These are phyloP conservation scores for Setipinna tenuifilis DNA, from an alignment of 2,797 vertebrate genomes.

Conservation along the genomic window DNA sequence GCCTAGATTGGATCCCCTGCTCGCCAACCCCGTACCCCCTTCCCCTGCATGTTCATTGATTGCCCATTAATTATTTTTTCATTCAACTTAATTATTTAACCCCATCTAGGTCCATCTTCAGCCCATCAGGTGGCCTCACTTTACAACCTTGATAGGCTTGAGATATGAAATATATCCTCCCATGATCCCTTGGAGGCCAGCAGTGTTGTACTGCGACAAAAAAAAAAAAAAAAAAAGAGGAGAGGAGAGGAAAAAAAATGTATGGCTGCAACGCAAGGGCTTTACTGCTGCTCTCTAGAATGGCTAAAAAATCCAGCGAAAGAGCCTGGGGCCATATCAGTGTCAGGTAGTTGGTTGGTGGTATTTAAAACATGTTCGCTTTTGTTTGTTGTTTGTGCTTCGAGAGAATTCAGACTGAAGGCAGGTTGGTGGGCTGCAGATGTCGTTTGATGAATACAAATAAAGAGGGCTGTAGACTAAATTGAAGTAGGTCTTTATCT, in stretches of 20 bases:
- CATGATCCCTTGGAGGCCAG: background rate
- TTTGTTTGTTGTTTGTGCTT: background rate
- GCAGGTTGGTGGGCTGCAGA: slow-evolving; percentile 30
- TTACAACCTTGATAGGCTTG: slow-evolving; percentile 56
- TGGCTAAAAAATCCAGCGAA: background rate
- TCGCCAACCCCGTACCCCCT: slow-evolving; percentile 49
- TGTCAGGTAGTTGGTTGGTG: slow-evolving; percentile 47
- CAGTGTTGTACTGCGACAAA: slow-evolving; percentile 34
- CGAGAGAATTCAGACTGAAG: slow-evolving; percentile 21
- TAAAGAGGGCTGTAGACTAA: background rate
- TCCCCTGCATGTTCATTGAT: slow-evolving; percentile 75
- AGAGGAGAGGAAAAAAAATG: background rate
- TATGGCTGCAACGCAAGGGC: slow-evolving; percentile 1
- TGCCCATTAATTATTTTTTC: slow-evolving; percentile 82
- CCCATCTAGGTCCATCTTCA: slow-evolving; percentile 63
- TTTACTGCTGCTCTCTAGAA: background rate
- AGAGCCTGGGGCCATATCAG: slow-evolving; percentile 55
- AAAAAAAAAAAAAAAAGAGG: slow-evolving; percentile 18
- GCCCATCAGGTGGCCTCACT: slow-evolving; percentile 64
- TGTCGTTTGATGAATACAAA: slow-evolving; percentile 7
- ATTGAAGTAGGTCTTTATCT: background rate
- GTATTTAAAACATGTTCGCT: slow-evolving; percentile 56
- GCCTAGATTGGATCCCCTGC: slow-evolving; percentile 73
- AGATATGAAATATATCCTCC: slow-evolving; percentile 33
- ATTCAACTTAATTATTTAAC: slow-evolving; percentile 78